Evolutionary conservation across 1,140 invertebrate genomes (phyloP).

Genomic region (Limonius californicus): DNA sequence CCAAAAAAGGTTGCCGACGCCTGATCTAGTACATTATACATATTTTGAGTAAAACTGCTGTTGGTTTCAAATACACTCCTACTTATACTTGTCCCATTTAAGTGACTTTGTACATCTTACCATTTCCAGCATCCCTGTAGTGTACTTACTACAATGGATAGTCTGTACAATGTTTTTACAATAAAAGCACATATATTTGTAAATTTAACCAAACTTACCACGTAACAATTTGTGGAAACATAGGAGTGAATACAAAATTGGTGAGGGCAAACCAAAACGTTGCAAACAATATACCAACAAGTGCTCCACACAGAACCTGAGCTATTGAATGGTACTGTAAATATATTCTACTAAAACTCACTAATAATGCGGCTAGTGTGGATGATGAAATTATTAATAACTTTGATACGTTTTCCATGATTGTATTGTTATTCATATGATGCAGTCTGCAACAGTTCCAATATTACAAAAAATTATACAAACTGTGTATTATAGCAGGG

Average conservation of each 20-base stretch:
- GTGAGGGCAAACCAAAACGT: conserved; percentile 61
- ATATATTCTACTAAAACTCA: conserved; percentile 73
- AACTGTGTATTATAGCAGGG: too few relatives aligned
- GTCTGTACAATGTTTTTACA: too few relatives aligned
- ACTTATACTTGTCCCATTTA: too few relatives aligned
- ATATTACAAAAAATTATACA: conserved; percentile 1
- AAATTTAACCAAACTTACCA: conserved; percentile 63
- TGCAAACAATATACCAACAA: conserved; percentile 51
- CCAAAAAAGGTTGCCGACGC: too few relatives aligned
- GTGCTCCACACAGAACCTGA: conserved; percentile 76
- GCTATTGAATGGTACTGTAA: conserved; percentile 80
- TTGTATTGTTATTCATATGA: conserved; percentile 71
- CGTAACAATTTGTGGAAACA: conserved; percentile 80
- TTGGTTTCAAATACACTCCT: too few relatives aligned
- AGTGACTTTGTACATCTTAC: too few relatives aligned
- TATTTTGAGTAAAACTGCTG: too few relatives aligned
- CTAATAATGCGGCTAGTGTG: conserved; percentile 57
- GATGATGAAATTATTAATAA: conserved; percentile 61
- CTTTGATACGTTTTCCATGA: conserved; percentile 72
- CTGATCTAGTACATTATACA: too few relatives aligned
- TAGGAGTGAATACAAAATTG: conserved; percentile 75
- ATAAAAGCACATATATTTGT: too few relatives aligned
- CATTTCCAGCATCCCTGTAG: too few relatives aligned
- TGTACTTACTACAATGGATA: too few relatives aligned
- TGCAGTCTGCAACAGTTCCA: conserved; percentile 62